phyloP scores from a whole-genome alignment of 2,113 vertebrate species.

The Macrotus californicus region DNA sequence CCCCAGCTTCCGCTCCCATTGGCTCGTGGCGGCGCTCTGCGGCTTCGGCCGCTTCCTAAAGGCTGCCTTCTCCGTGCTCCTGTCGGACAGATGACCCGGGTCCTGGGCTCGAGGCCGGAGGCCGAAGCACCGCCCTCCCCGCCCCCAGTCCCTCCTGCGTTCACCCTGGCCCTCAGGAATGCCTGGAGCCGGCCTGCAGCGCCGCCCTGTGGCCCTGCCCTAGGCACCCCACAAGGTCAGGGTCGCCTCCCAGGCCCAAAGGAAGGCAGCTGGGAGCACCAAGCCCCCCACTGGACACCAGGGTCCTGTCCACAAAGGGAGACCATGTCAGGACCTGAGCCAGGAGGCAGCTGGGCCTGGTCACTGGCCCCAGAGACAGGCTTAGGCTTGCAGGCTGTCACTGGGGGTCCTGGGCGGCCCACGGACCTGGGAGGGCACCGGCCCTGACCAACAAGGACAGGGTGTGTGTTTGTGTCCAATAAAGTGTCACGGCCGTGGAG shows the following conservation, averaged over 20 bases:
- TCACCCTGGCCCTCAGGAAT: not conserved
- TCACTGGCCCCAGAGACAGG: not conserved
- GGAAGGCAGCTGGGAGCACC: not conserved
- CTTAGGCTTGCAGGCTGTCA: rapidly evolving
- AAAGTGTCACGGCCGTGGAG: not conserved
- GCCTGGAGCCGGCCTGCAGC: not conserved
- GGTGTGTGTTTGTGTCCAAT: not conserved
- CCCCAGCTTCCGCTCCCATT: slow-evolving; percentile 89
- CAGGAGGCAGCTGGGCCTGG: not conserved
- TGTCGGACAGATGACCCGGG: slow-evolving; percentile 90
- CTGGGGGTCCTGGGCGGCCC: not conserved
- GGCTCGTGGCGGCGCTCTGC: slow-evolving; percentile 87
- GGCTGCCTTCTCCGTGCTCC: slow-evolving; percentile 87
- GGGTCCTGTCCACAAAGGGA: not conserved
- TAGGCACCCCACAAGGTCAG: not conserved
- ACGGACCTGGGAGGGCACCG: rapidly evolving
- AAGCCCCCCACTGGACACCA: not conserved
- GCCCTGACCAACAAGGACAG: not conserved
- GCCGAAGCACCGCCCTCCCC: not conserved
- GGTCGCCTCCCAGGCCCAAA: not conserved
- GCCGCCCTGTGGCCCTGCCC: not conserved
- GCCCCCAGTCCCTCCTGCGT: not conserved
- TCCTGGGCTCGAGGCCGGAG: not conserved
- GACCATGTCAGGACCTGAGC: not conserved
- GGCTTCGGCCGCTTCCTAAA: slow-evolving; percentile 92